Percentiles rank a stretch among this genome's conserved stretches.
These are phyloP conservation scores for Acleris sparsana DNA, from an alignment of 2,888 invertebrate species.

Conservation along the genomic window DNA sequence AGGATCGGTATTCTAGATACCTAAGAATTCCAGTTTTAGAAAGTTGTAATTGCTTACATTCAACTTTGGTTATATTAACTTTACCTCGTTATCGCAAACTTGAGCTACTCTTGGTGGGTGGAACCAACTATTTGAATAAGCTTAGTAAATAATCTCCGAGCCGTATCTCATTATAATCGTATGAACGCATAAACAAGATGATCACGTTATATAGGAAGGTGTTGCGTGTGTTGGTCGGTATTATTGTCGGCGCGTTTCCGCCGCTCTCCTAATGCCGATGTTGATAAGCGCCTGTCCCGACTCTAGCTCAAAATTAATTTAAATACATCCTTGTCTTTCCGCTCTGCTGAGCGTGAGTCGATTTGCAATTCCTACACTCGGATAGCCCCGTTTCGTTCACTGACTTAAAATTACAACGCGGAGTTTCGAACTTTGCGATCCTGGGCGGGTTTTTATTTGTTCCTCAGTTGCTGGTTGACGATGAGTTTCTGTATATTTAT, in stretches of 20 bases:
- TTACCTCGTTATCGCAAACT: not conserved
- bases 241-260: slow-evolving; percentile 35
- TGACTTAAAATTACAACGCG: slow-evolving; percentile 69
- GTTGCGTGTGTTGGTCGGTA: slow-evolving; percentile 29
- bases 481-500: slow-evolving; percentile 48
- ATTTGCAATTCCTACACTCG: slow-evolving; percentile 73
- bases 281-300: slow-evolving; percentile 47
- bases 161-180: not conserved
- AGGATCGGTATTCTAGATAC: not conserved
- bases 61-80: not conserved
- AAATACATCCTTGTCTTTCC: slow-evolving; percentile 76
- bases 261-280: slow-evolving; percentile 35
- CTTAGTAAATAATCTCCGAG: not conserved
- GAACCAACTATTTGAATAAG: not conserved
- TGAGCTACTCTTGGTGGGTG: not conserved
- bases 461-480: slow-evolving; percentile 49
- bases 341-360: slow-evolving; percentile 67
- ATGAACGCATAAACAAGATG: slow-evolving; percentile 8
- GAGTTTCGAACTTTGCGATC: slow-evolving; percentile 57
- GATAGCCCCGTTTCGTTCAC: slow-evolving; percentile 66
- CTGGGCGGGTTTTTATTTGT: slow-evolving; percentile 55
- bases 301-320: slow-evolving; percentile 67
- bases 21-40: not conserved
- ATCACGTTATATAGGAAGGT: slow-evolving; percentile 32
- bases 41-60: not conserved